Conservation (phyloP, 2,113 vertebrate species). For the Rousettus leschenaultii region DNA sequence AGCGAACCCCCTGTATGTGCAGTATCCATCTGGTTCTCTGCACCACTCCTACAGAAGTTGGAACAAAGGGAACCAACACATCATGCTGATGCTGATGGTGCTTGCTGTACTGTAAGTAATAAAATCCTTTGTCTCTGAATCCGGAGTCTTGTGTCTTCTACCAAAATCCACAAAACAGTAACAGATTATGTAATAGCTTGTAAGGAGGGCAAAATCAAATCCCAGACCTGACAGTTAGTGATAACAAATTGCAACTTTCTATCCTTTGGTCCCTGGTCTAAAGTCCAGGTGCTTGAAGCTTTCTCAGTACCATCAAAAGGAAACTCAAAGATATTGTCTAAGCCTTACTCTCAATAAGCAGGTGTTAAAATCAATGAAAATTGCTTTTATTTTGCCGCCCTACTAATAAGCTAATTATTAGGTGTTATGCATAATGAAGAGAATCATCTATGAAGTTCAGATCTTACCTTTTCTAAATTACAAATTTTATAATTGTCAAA, state of each 20-base stretch:
- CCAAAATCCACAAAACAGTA: neutral
- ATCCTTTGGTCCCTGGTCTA: neutral
- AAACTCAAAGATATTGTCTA: neutral
- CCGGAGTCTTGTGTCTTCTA: neutral
- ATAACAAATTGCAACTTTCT: neutral
- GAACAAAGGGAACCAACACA: neutral
- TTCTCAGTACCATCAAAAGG: neutral
- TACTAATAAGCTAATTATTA: neutral
- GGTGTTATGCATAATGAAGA: neutral
- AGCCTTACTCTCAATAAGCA: neutral
- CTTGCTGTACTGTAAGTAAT: neutral
- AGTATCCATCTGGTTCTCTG: neutral
- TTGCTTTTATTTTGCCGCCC: neutral
- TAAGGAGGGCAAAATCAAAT: neutral
- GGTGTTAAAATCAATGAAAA: neutral
- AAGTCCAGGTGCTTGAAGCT: neutral
- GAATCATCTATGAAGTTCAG: neutral
- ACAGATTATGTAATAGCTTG: neutral
- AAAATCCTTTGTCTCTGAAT: neutral
- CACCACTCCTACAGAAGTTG: neutral
- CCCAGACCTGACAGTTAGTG: neutral
- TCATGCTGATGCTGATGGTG: neutral
- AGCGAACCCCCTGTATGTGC: neutral
- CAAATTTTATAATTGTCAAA: neutral
- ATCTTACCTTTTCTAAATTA: neutral